A percentile compares a stretch with the other conserved stretches of the same genome.
Conservation (phyloP, 2,797 vertebrate species). For the Neopelma chrysocephalum region DNA sequence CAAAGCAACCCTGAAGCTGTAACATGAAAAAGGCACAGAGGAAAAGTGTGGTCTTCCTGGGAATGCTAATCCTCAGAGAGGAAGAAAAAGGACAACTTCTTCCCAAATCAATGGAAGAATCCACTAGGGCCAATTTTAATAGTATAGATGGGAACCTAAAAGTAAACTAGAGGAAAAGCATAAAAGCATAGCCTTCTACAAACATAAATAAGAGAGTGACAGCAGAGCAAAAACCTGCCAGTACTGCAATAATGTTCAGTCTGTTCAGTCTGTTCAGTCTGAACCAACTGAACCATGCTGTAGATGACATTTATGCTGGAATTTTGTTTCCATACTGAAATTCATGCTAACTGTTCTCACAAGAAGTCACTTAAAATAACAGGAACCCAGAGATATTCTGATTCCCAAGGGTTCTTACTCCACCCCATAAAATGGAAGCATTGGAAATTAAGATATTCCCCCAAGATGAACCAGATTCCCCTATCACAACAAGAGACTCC, state of each 20-base stretch:
- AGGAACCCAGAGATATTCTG: background rate
- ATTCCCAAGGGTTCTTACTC: background rate
- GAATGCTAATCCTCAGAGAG: background rate
- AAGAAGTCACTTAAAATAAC: background rate
- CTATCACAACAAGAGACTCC: background rate
- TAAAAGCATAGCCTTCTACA: background rate
- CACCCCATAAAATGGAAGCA: background rate
- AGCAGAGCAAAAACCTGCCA: background rate
- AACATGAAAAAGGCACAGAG: background rate
- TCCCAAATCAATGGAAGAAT: background rate
- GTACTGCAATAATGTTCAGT: background rate
- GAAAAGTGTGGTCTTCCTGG: background rate
- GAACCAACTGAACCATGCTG: background rate
- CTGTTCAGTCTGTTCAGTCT: too few relatives aligned
- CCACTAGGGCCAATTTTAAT: background rate
- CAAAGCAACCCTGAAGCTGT: background rate
- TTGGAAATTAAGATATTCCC: background rate
- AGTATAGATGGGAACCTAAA: background rate
- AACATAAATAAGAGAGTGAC: background rate
- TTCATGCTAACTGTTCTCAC: background rate
- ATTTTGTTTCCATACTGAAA: background rate
- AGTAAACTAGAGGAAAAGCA: background rate
- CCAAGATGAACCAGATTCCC: background rate
- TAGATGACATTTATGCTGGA: background rate
- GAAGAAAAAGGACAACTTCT: background rate